These are phyloP conservation scores for Sigmodon hispidus DNA, from an alignment of 2,113 vertebrate genomes.

Conservation along the genomic window DNA sequence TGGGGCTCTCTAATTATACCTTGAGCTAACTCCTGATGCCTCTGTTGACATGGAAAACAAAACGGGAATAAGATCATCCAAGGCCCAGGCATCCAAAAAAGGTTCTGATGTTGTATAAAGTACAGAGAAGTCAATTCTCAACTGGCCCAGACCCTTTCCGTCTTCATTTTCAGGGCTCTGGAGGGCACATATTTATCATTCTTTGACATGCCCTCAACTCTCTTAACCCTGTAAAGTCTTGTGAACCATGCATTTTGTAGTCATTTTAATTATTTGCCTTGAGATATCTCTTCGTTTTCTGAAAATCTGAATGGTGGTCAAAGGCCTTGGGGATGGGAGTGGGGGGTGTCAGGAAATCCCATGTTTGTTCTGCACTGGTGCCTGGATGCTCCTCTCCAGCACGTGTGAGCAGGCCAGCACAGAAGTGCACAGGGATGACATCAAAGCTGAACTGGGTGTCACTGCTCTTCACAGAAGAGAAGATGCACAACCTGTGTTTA, in stretches of 20 bases:
- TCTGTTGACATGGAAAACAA: neutral
- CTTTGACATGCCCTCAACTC: neutral
- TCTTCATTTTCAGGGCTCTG: neutral
- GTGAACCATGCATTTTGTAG: neutral
- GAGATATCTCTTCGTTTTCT: slow-evolving; percentile 29
- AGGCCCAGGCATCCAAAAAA: neutral
- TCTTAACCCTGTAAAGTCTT: neutral
- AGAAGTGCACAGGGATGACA: neutral
- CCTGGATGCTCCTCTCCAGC: neutral
- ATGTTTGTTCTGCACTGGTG: neutral
- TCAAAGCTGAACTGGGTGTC: neutral
- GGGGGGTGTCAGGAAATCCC: neutral
- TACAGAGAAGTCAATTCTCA: neutral
- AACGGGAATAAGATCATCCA: neutral
- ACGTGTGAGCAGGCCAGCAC: neutral
- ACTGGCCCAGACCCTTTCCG: neutral
- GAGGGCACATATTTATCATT: neutral
- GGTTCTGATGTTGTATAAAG: neutral
- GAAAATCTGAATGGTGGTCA: neutral
- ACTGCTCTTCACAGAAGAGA: slow-evolving; percentile 25
- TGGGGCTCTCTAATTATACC: neutral
- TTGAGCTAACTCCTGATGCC: neutral
- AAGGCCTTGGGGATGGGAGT: neutral
- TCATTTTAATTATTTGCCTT: neutral
- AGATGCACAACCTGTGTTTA: slow-evolving; percentile 62